Percentiles rank a stretch among this genome's conserved stretches.
These are phyloP conservation scores for Cnemophilus loriae DNA, from an alignment of 2,113 vertebrate genomes.

Conservation along the genomic window DNA sequence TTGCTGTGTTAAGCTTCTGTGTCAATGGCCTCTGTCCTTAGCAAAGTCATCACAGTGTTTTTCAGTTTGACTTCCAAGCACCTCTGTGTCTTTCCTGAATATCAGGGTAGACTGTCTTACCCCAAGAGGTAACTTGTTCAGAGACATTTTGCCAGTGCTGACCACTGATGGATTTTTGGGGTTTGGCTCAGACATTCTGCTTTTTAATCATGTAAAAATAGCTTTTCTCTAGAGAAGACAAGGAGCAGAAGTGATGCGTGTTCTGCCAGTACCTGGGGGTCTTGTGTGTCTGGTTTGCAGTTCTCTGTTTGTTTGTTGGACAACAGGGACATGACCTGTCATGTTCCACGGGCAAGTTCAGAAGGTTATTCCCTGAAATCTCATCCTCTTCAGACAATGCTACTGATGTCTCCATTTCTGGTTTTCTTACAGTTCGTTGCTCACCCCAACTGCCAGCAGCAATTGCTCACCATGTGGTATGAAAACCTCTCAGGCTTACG, in stretches of 20 bases:
- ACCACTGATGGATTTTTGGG: too few relatives aligned
- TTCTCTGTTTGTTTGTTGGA: neutral
- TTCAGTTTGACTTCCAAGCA: neutral
- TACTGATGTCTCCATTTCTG: neutral
- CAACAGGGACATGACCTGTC: neutral
- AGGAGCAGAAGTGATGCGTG: neutral
- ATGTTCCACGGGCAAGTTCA: neutral
- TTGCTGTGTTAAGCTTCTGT: neutral
- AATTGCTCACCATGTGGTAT: conserved; percentile 96
- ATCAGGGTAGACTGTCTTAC: neutral
- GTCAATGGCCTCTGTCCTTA: neutral
- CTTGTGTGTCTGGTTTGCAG: neutral
- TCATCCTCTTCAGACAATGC: neutral
- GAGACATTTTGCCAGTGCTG: neutral
- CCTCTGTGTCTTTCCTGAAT: neutral
- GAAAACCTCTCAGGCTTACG: conserved; percentile 93
- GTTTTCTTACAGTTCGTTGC: conserved; percentile 87
- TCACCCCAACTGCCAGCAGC: conserved; percentile 98
- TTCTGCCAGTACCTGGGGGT: neutral
- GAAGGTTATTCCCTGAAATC: neutral
- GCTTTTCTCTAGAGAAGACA: neutral
- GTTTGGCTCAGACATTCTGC: neutral
- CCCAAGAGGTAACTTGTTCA: neutral
- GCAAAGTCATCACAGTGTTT: neutral
- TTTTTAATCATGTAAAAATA: neutral